Evolutionary conservation across 2,888 invertebrate genomes (phyloP).

Genomic region (Monochamus alternatus): DNA sequence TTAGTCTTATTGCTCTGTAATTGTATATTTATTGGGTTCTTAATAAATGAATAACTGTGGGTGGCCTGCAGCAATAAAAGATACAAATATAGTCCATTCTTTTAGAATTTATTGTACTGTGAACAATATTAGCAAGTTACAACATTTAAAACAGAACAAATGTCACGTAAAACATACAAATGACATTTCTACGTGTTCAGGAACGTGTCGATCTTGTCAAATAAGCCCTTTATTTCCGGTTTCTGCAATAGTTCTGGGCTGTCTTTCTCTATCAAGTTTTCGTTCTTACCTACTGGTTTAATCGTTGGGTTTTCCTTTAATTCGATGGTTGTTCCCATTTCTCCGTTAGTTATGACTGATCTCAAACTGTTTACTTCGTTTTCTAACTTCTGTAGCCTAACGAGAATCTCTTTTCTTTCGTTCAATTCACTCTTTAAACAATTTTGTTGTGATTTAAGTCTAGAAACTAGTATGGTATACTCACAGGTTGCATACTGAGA

Average conservation of each 20-base stretch:
- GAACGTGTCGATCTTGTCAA: conserved; percentile 11
- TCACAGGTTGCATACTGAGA: conserved; percentile 29
- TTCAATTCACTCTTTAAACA: background rate
- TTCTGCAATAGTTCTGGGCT: conserved; percentile 12
- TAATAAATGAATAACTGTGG: no score
- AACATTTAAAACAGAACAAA: no score
- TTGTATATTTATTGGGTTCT: no score
- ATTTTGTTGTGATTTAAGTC: background rate
- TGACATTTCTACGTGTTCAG: background rate
- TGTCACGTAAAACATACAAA: no score
- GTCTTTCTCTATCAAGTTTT: conserved; percentile 7
- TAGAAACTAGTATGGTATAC: background rate
- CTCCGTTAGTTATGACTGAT: background rate
- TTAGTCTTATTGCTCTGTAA: no score
- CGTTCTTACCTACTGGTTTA: background rate
- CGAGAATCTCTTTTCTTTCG: conserved; percentile 4
- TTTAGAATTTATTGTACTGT: no score
- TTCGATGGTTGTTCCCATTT: conserved; percentile 1
- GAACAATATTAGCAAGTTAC: no score
- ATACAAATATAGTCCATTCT: no score
- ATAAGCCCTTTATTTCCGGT: background rate
- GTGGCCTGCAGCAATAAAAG: no score
- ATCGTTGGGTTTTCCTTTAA: background rate
- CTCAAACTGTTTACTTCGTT: background rate
- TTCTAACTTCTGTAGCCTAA: conserved; percentile 7